These are phyloP conservation scores for Falcaria lacertinaria DNA, from an alignment of 2,888 invertebrate species.

Conservation along the genomic window DNA sequence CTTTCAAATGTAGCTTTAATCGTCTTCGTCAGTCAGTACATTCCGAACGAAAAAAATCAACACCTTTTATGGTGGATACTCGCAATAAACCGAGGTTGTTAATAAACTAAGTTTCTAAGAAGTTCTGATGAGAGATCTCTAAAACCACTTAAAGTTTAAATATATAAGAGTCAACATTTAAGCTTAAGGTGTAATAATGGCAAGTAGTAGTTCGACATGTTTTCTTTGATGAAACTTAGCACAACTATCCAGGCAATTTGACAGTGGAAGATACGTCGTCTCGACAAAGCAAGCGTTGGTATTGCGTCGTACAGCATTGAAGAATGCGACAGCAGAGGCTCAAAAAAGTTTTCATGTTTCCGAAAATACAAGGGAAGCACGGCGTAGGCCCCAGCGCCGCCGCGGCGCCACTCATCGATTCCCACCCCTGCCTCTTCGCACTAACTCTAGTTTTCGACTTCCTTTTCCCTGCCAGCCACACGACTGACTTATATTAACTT, in stretches of 20 bases:
- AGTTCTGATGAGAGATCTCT: too few relatives aligned
- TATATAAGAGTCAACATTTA: too few relatives aligned
- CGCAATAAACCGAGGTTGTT: slow-evolving; percentile 22
- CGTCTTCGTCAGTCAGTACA: slow-evolving; percentile 28
- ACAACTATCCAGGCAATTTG: too few relatives aligned
- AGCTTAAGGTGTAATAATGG: too few relatives aligned
- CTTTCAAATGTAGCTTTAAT: slow-evolving; percentile 40
- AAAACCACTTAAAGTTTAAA: too few relatives aligned
- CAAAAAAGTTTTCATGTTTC: slow-evolving; percentile 34
- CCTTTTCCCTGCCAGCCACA: slow-evolving; percentile 52
- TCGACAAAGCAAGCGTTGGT: slow-evolving; percentile 21
- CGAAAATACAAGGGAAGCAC: slow-evolving; percentile 40
- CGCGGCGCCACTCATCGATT: slow-evolving; percentile 55
- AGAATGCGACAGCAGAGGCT: slow-evolving; percentile 32
- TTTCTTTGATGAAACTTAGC: too few relatives aligned
- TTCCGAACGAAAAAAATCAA: slow-evolving; percentile 26
- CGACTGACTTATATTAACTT: slow-evolving; percentile 68
- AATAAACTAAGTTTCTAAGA: too few relatives aligned
- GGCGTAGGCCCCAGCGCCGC: slow-evolving; percentile 31
- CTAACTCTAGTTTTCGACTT: slow-evolving; percentile 62
- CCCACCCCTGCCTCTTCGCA: slow-evolving; percentile 40
- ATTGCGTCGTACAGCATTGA: slow-evolving; percentile 21
- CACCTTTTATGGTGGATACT: slow-evolving; percentile 20
- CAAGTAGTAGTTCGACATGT: too few relatives aligned
- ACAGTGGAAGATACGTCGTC: too few relatives aligned